Base-by-base conservation (phyloP, 2,888 invertebrate species). In the Eupithecia inturbata region DNA sequence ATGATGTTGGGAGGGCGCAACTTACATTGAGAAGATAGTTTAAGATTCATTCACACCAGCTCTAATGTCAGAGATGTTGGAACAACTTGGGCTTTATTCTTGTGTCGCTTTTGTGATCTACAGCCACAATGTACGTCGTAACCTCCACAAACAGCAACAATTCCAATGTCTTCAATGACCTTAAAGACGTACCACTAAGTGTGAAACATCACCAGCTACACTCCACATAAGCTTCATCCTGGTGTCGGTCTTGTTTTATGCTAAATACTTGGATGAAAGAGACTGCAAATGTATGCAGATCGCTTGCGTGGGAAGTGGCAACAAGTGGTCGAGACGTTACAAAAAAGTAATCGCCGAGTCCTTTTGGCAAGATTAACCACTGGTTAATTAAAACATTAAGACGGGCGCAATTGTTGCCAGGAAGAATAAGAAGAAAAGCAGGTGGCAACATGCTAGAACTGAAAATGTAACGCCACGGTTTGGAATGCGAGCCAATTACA, bases 201-300 rank as follows among this genome's bases (percentile, higher is more conserved):
- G 3, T 3, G 0, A 22, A 22, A 53, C 53, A 14, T 3, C 57
- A 26, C 57, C 57, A 57, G 57, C 26, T 57, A 57, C 57, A 14
- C 5, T 14, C 26, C 5, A 12, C 22, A 9, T 57, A 14, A 64
- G 57, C 60, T 68, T 67, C 22, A 14, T 45, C 45, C 90, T 82
- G 84, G 87, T 92, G 92, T 92, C 87, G 88, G 88, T 85, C 92
- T 92, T 93, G 93, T 93, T 93, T 92, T 93, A 94, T 94, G 94
- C 93, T 92, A 94, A 94, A 87, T 89, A 85, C 88, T 86, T 86
- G 88, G 88, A 91, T 89, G 90, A 91, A 92, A 92, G 92, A 91
- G 89, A 89, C 88, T 87, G 91, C 87, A 91, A 90, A 91, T 92
- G 84, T 92, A 94, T 94, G 93, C 93, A 92, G 91, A 93, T 91